Evolutionary conservation across 2,113 vertebrate species (phyloP).

Genomic region (Corynorhinus townsendii): DNA sequence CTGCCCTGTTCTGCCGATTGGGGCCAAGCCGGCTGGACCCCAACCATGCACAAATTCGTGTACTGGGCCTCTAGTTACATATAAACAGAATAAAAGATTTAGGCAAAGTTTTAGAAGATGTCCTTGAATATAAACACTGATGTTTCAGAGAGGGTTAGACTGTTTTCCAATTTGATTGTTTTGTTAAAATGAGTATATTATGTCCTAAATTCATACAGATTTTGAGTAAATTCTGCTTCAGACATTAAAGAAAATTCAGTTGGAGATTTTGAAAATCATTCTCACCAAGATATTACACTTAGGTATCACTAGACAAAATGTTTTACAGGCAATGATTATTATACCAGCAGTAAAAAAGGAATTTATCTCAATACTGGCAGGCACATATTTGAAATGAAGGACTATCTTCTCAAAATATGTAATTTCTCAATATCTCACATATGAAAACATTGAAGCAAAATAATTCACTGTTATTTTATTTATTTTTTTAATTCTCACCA

Average conservation of each 20-base stretch:
- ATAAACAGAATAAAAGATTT: neutral
- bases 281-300: neutral
- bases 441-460: neutral
- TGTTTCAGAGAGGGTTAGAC: neutral
- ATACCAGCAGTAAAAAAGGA: neutral
- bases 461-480: neutral
- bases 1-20: no score
- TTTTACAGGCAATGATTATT: neutral
- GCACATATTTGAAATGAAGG: neutral
- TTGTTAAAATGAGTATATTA: neutral
- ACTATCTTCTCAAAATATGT: neutral
- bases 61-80: neutral
- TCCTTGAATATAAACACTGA: neutral
- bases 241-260: neutral
- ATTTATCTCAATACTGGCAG: neutral
- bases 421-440: slow-evolving; percentile 6
- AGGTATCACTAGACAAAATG: neutral
- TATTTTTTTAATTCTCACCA: no score
- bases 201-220: neutral
- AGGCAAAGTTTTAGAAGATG: neutral
- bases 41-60: no score
- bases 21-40: fast-evolving
- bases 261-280: neutral
- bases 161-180: neutral
- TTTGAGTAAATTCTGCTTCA: neutral